A percentile compares a stretch with the other conserved stretches of the same genome.
Evolutionary conservation across 2,113 vertebrate genomes (phyloP).

Genomic region (Sula dactylatra): DNA sequence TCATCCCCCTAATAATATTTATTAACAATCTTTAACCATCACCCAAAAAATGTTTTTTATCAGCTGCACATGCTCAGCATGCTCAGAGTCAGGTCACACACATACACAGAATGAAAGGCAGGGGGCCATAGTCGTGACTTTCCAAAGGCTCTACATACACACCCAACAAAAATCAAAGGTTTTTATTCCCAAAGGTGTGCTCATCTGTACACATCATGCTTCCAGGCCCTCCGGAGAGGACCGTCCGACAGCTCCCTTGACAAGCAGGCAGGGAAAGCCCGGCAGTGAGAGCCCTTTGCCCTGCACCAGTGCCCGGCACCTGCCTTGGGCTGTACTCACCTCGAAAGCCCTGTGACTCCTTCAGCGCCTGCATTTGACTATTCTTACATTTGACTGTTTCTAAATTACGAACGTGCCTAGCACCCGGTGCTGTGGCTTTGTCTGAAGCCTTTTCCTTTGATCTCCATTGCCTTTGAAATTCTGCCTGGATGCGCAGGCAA

Average conservation of each 20-base stretch:
- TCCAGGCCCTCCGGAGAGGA: neutral
- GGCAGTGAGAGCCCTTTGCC: neutral
- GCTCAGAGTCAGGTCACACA: neutral
- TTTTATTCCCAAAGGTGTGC: neutral
- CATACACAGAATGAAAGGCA: neutral
- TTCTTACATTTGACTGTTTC: neutral
- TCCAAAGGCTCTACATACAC: neutral
- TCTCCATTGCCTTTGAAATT: slow-evolving; percentile 23
- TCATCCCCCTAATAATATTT: neutral
- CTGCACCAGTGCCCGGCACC: neutral
- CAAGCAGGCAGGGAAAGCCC: neutral
- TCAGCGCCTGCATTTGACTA: neutral
- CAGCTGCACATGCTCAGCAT: neutral
- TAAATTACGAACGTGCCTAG: neutral
- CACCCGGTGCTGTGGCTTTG: neutral
- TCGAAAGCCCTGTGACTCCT: neutral
- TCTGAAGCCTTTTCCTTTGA: slow-evolving; percentile 26
- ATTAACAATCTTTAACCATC: neutral
- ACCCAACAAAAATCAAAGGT: neutral
- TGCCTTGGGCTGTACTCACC: neutral
- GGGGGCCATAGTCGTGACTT: rapidly evolving
- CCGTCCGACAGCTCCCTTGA: neutral
- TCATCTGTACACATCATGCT: rapidly evolving
- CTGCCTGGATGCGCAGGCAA: neutral
- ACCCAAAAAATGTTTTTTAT: neutral